These are phyloP conservation scores for Prorops nasuta DNA, from an alignment of 1,140 invertebrate species.

Conservation along the genomic window DNA sequence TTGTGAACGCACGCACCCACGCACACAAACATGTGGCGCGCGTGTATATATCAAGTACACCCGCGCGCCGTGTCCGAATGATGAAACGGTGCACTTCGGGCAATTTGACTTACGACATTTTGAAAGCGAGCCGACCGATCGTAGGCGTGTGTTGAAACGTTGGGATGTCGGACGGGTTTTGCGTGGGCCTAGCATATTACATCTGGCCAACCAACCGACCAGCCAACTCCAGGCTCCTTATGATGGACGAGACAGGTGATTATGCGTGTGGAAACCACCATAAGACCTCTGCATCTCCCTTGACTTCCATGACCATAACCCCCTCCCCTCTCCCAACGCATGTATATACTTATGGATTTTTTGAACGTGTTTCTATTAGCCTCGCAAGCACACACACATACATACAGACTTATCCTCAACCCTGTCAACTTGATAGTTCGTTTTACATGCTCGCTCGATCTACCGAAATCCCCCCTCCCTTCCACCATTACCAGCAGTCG, in stretches of 20 bases:
- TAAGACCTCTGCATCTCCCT: conserved; percentile 11
- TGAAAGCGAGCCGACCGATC: conserved; percentile 50
- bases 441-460: no score
- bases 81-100: conserved; percentile 47
- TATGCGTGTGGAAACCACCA: conserved; percentile 53
- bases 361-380: no score
- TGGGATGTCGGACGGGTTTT: conserved; percentile 49
- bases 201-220: conserved; percentile 38
- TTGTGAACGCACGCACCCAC: no score
- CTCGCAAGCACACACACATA: no score
- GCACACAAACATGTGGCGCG: no score
- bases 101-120: conserved; percentile 55
- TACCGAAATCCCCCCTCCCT: no score
- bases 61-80: conserved; percentile 37
- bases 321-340: no score
- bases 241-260: conserved; percentile 56
- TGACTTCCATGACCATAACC: conserved; percentile 9
- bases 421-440: no score
- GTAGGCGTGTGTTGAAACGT: conserved; percentile 56
- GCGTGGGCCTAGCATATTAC: conserved; percentile 52
- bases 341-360: no score
- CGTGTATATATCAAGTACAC: no score
- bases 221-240: conserved; percentile 20
- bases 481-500: no score
- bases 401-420: no score